Percentiles rank a stretch among this genome's conserved stretches.
These are phyloP conservation scores for Spea bombifrons DNA, from an alignment of 2,113 vertebrate genomes.

Conservation along the genomic window DNA sequence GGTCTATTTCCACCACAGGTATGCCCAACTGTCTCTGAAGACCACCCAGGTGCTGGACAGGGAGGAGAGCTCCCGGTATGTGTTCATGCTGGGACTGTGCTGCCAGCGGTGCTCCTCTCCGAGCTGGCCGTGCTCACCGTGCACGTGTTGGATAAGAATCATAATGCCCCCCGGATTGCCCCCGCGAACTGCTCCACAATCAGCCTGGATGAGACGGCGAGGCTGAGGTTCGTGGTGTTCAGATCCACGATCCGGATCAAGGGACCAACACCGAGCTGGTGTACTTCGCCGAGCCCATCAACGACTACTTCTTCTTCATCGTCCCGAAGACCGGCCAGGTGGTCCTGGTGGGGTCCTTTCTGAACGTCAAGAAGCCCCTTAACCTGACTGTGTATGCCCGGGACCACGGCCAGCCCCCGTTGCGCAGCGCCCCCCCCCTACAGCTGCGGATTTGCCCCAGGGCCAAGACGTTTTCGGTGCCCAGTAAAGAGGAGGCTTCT, in stretches of 20 bases:
- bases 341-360: conserved; percentile 80
- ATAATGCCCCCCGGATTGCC: conserved; percentile 75
- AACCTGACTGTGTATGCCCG: conserved; percentile 75
- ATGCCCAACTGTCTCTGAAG: too few species aligned
- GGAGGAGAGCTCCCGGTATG: conserved; percentile 71
- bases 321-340: conserved; percentile 83
- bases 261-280: conserved; percentile 80
- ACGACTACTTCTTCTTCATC: conserved; percentile 79
- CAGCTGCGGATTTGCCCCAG: conserved; percentile 70
- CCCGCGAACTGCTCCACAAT: conserved; percentile 54
- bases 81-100: conserved; percentile 68
- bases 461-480: conserved; percentile 56
- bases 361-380: conserved; percentile 68
- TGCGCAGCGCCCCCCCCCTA: conserved; percentile 70
- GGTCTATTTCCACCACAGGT: too few species aligned
- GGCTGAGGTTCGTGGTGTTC: conserved; percentile 71
- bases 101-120: conserved; percentile 61
- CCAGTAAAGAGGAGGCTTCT: conserved; percentile 3
- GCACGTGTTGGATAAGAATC: conserved; percentile 82
- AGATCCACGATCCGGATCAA: conserved; percentile 73
- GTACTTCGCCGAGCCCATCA: conserved; percentile 74
- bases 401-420: conserved; percentile 77
- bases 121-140: conserved; percentile 73
- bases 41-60: too few species aligned
- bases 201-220: conserved; percentile 76